A percentile compares a stretch with the other conserved stretches of the same genome.
Evolutionary conservation across 2,113 vertebrate genomes (phyloP).

Genomic region (Phodopus roborovskii): DNA sequence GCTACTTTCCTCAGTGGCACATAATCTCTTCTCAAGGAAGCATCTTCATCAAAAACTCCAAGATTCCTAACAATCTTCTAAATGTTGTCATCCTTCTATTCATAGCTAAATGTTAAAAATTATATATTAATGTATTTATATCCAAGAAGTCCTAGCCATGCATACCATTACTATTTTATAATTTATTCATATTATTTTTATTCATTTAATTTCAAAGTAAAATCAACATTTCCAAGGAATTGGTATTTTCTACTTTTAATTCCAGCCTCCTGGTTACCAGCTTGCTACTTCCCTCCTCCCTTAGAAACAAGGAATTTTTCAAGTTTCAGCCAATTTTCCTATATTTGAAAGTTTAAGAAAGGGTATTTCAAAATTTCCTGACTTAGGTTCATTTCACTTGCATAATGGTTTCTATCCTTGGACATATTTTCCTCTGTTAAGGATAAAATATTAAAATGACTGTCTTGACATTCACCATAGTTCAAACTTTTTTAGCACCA

Average conservation of each 20-base stretch:
- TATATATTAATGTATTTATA: neutral
- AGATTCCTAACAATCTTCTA: neutral
- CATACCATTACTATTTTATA: neutral
- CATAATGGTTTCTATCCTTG: conserved; percentile 45
- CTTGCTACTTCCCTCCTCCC: neutral
- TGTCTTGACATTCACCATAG: conserved; percentile 75
- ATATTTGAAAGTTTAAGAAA: conserved; percentile 21
- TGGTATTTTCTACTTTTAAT: conserved; percentile 25
- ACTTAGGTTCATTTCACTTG: conserved; percentile 53
- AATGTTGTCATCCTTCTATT: neutral
- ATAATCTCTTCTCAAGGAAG: neutral
- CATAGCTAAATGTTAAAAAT: neutral
- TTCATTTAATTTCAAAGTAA: conserved; percentile 37
- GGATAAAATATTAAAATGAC: conserved; percentile 80
- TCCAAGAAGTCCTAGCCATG: neutral
- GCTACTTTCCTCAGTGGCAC: neutral
- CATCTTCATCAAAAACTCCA: neutral
- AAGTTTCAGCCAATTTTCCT: conserved; percentile 22
- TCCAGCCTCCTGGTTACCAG: neutral
- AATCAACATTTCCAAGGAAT: neutral
- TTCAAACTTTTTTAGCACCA: conserved; percentile 81
- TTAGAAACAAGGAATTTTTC: conserved; percentile 5
- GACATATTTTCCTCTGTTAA: conserved; percentile 72
- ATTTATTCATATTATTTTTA: neutral
- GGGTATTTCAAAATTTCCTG: conserved; percentile 73